Evolutionary conservation across 2,113 vertebrate species (phyloP).

Genomic region (Amblyornis subalaris): DNA sequence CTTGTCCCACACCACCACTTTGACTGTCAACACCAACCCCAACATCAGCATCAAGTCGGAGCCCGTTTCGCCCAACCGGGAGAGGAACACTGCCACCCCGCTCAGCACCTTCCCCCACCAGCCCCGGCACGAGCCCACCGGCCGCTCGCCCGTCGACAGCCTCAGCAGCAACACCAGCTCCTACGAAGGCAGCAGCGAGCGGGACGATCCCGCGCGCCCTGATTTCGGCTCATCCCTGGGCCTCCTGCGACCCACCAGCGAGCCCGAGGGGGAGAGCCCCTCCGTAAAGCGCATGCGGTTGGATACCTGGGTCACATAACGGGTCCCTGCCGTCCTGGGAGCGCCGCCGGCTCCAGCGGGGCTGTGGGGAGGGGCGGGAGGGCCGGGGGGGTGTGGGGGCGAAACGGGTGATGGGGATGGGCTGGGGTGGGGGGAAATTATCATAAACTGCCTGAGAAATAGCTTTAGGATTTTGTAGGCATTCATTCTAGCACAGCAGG

Average conservation of each 20-base stretch:
- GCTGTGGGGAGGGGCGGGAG: neutral
- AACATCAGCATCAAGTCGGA: conserved; percentile 95
- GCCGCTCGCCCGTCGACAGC: conserved; percentile 86
- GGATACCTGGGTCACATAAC: conserved; percentile 92
- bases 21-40: conserved; percentile 91
- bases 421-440: neutral
- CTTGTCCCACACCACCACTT: conserved; percentile 87
- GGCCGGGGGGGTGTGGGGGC: neutral
- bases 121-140: conserved; percentile 80
- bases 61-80: conserved; percentile 90
- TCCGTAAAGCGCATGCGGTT: conserved; percentile 90
- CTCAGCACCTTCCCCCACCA: conserved; percentile 79
- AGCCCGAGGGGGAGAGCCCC: conserved; percentile 83
- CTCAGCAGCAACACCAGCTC: conserved; percentile 93
- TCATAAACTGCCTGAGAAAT: conserved; percentile 62
- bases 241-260: conserved; percentile 78
- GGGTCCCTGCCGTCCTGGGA: neutral
- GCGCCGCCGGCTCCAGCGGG: neutral
- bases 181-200: conserved; percentile 89
- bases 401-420: neutral
- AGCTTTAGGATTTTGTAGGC: conserved; percentile 67
- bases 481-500: conserved; percentile 55
- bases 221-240: conserved; percentile 83
- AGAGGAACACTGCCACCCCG: conserved; percentile 83
- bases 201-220: conserved; percentile 79